Evolutionary conservation across 2,113 vertebrate genomes (phyloP), one percentile per base, ranked within the genome.

Genomic region (Daboia siamensis): DNA sequence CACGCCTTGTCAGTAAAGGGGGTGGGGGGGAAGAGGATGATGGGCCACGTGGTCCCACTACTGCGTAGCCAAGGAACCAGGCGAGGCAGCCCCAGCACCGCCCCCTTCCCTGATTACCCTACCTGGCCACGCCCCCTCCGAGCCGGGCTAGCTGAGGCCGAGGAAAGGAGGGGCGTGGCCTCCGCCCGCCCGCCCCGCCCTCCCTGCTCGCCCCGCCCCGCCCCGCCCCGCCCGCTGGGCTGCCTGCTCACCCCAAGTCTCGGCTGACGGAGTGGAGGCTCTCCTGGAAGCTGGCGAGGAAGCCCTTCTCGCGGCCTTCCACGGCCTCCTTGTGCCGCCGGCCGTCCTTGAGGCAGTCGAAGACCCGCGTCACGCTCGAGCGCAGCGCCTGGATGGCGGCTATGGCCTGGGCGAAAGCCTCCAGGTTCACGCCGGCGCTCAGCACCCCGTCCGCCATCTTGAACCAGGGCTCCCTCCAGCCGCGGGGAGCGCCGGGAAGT

Each of bases 371-470:
- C 86, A 99, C 99, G 95, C 99, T 99, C 88, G 99, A 99, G 21
- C 99, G 98, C 39, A 99, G 97, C 10, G 99, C 99, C 97, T 99
- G 99, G 86, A 99, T 99, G 11, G 99, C 98, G 93, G 96, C 98
- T 86, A 99, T 99, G 7, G 99, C 99, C 94, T 99, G 99, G 23
- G 99, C 98, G 54, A 99, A 99, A 11, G 99, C 99, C 95, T 99
- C 99, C 96, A 99, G 97, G 93, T 99, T 99, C 92, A 99, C 98
- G 0, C 99, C 99, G 5, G 99, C 98, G 20, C 97, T 99, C 94
- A 99, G 95, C 92, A 97, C 97, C 33, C 94, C 97, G 11, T 99
- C 99, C 98, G 98, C 98, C 99, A 99, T 99, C 86, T 97, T 97
- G 64, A 39, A 39, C 39, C 39, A 39, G 48, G 48, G 26, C 90